phyloP scores from a whole-genome alignment of 2,888 invertebrate species.

The Leuctra nigra region DNA sequence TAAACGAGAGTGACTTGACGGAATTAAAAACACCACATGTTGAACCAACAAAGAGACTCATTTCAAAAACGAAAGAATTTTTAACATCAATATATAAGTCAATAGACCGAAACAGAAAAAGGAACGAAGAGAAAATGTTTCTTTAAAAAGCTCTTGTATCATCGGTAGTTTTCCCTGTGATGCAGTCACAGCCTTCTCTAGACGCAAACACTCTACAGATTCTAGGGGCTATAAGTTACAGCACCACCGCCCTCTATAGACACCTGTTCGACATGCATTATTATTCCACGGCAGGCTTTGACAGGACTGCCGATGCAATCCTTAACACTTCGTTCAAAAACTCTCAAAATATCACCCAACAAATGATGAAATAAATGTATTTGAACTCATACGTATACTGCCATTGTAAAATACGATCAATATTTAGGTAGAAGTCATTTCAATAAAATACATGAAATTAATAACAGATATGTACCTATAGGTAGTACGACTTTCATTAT shows the following conservation, averaged over 20 bases:
- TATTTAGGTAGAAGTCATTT: too few relatives aligned
- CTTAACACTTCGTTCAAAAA: too few relatives aligned
- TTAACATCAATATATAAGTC: slow-evolving; percentile 15
- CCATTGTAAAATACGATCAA: too few relatives aligned
- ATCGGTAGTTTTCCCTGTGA: slow-evolving; percentile 8
- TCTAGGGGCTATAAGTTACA: not conserved
- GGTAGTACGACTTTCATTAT: too few relatives aligned
- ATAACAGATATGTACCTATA: too few relatives aligned
- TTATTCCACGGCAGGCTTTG: too few relatives aligned
- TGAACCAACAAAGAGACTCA: slow-evolving; percentile 9
- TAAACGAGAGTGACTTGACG: slow-evolving; percentile 12
- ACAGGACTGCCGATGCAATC: too few relatives aligned
- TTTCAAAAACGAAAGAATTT: slow-evolving; percentile 7
- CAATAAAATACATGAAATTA: too few relatives aligned
- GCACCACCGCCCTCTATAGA: not conserved
- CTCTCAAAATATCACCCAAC: too few relatives aligned
- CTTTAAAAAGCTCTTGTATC: slow-evolving; percentile 7
- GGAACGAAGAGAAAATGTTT: not conserved
- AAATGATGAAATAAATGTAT: too few relatives aligned
- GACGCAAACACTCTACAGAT: not conserved
- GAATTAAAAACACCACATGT: not conserved
- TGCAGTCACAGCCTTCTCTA: not conserved
- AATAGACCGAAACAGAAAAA: slow-evolving; percentile 6
- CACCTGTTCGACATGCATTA: too few relatives aligned
- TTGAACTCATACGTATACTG: too few relatives aligned